Evolutionary conservation across 2,797 vertebrate genomes (phyloP).

Genomic region (Periparus ater): DNA sequence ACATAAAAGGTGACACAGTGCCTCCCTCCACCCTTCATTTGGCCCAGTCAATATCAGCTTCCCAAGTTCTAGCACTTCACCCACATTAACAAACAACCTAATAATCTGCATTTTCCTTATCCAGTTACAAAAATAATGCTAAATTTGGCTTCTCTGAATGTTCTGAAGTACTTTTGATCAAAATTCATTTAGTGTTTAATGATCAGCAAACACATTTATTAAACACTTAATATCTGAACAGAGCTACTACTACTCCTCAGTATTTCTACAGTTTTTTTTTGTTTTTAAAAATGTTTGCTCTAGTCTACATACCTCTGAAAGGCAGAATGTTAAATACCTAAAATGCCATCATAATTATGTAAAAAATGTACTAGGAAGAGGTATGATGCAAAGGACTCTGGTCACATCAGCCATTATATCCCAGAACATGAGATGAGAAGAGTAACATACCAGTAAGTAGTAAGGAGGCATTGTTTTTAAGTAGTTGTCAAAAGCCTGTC

Average conservation of each 20-base stretch:
- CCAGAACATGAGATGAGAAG: constrained; percentile 14
- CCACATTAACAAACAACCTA: background rate
- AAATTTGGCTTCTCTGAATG: background rate
- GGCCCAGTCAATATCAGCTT: background rate
- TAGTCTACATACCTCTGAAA: constrained; percentile 31
- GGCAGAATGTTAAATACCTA: constrained; percentile 31
- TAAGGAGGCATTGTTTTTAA: constrained; percentile 98
- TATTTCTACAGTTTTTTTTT: background rate
- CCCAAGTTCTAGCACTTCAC: background rate
- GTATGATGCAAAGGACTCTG: constrained; percentile 24
- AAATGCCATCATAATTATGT: background rate
- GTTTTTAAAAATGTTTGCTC: background rate
- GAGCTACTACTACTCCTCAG: background rate
- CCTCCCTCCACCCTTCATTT: constrained; percentile 18
- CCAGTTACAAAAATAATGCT: background rate
- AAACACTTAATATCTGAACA: background rate
- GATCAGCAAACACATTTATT: background rate
- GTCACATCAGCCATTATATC: constrained; percentile 42
- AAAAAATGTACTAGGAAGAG: constrained; percentile 39
- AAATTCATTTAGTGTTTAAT: background rate
- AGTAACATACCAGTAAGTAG: constrained; percentile 90
- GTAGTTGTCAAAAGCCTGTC: constrained; percentile 96
- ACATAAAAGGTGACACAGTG: background rate
- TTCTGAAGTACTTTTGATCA: background rate
- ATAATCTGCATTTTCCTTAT: background rate